Evolutionary conservation across 2,113 vertebrate genomes (phyloP).

Genomic region (Naja naja): DNA sequence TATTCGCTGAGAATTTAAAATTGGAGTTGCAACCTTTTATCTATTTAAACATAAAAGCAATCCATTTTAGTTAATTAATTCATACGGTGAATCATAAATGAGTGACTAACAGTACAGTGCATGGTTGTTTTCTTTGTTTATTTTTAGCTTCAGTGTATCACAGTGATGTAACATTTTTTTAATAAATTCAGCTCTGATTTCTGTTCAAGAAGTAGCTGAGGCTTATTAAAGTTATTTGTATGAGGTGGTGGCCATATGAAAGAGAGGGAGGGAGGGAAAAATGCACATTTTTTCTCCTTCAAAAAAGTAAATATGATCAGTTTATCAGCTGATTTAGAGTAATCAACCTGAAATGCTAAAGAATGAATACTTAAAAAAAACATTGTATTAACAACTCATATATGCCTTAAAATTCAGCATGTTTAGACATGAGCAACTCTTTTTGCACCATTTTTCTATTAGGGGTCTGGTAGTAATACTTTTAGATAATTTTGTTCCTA

Average conservation of each 20-base stretch:
- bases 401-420: not conserved
- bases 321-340: not conserved
- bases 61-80: slow-evolving; percentile 9
- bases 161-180: not conserved
- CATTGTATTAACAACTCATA: not conserved
- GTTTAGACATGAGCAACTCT: not conserved
- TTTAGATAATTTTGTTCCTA: not conserved
- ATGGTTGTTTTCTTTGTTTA: not conserved
- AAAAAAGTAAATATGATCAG: not conserved
- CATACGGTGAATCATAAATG: not conserved
- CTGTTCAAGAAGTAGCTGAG: not conserved
- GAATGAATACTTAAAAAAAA: not conserved
- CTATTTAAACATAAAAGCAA: not conserved
- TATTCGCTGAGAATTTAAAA: slow-evolving; percentile 13
- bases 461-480: not conserved
- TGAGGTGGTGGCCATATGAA: not conserved
- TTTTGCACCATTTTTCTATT: not conserved
- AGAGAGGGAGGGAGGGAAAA: not conserved
- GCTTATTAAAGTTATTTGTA: not conserved
- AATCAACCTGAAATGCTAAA: not conserved
- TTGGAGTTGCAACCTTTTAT: not conserved
- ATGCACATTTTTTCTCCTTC: not conserved
- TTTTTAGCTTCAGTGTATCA: not conserved
- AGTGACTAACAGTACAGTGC: not conserved
- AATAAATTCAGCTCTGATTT: not conserved